Evolutionary conservation across 2,888 invertebrate genomes (phyloP).

Genomic region (Pherbina coryleti): DNA sequence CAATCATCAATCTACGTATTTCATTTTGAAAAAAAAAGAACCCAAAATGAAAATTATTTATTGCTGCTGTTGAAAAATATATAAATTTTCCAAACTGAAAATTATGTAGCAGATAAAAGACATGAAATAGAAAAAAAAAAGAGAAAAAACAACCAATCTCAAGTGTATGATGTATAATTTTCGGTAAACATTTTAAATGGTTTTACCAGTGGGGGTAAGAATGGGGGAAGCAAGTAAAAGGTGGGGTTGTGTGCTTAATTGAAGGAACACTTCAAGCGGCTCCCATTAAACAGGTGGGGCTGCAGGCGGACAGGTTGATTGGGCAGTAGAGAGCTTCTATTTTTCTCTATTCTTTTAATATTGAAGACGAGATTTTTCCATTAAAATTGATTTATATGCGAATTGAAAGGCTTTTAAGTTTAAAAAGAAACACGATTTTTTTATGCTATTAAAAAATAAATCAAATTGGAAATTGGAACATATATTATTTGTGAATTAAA

Average conservation of each 20-base stretch:
- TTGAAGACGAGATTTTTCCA: too few relatives aligned
- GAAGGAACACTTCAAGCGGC: background rate
- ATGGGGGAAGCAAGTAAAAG: background rate
- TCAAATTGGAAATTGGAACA: too few relatives aligned
- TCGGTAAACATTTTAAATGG: background rate
- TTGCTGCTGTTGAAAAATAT: constrained; percentile 21
- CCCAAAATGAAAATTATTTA: constrained; percentile 18
- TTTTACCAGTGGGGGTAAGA: background rate
- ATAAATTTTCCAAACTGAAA: constrained; percentile 22
- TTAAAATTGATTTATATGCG: too few relatives aligned
- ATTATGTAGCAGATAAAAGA: background rate
- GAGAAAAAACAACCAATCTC: background rate
- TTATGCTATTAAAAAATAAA: too few relatives aligned
- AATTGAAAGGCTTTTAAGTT: too few relatives aligned
- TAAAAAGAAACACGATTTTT: too few relatives aligned
- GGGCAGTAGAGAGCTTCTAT: too few relatives aligned
- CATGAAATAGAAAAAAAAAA: background rate
- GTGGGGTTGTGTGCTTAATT: background rate
- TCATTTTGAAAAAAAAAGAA: background rate
- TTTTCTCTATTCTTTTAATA: too few relatives aligned
- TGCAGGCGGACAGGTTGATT: constrained; percentile 4
- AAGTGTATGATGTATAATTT: constrained; percentile 13
- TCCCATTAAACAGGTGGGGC: background rate
- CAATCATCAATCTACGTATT: constrained; percentile 1
- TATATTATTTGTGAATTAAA: too few relatives aligned